These are phyloP conservation scores for Harpegnathos saltator DNA, from an alignment of 1,140 invertebrate species.

Conservation along the genomic window DNA sequence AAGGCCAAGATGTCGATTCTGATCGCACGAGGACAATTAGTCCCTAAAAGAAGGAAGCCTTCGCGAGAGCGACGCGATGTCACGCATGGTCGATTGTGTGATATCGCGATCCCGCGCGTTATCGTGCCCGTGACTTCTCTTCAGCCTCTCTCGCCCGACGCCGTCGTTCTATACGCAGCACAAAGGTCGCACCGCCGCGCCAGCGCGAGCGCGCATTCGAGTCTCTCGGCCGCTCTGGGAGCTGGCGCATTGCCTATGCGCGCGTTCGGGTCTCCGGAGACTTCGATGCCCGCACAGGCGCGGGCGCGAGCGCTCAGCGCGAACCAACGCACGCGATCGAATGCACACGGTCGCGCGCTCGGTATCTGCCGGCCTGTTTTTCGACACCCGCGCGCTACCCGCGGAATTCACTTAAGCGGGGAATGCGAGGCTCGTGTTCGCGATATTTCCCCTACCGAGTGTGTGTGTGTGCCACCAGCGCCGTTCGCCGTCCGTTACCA, in stretches of 20 bases:
- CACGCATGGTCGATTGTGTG: no score
- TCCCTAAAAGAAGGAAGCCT: no score
- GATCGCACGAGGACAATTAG: no score
- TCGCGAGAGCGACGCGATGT: no score
- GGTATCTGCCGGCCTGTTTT: conserved; percentile 62
- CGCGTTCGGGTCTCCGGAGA: not conserved
- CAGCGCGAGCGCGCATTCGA: not conserved
- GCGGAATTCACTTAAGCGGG: conserved; percentile 82
- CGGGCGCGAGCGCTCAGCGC: conserved; percentile 38
- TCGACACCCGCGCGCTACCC: conserved; percentile 72
- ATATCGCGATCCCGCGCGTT: no score
- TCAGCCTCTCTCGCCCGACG: conserved; percentile 33
- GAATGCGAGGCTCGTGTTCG: conserved; percentile 80
- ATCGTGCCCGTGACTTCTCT: no score
- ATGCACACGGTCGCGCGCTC: conserved; percentile 30
- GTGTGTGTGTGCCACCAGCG: no score
- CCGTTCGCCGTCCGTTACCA: conserved; percentile 46
- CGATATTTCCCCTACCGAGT: conserved; percentile 66
- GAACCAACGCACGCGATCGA: conserved; percentile 54
- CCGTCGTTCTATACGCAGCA: conserved; percentile 65
- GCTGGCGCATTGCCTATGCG: no score
- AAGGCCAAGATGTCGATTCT: no score
- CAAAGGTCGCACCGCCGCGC: conserved; percentile 60
- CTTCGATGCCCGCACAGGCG: conserved; percentile 47
- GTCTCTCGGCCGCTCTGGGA: no score